Percentiles rank a stretch among this genome's conserved stretches.
Conservation (phyloP, 2,797 vertebrate species). For the Takifugu ocellatus region DNA sequence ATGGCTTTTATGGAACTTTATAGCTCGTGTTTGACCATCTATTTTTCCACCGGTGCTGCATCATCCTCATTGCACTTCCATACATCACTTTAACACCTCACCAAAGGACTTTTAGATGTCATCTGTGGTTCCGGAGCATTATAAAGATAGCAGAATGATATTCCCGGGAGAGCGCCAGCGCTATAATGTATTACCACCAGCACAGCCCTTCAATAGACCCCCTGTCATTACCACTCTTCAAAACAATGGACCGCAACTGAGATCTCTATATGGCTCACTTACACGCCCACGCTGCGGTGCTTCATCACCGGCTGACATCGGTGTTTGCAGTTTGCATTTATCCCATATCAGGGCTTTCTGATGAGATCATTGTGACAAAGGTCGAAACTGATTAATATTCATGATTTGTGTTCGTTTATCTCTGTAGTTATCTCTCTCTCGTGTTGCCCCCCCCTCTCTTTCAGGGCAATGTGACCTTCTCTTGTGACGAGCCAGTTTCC, state of each 20-base stretch:
- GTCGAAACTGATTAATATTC: constrained; percentile 58
- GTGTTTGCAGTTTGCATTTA: constrained; percentile 22
- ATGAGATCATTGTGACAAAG: constrained; percentile 37
- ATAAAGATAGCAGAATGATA: constrained; percentile 47
- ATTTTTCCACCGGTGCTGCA: constrained; percentile 18
- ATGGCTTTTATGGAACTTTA: constrained; percentile 28
- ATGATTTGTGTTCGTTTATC: constrained; percentile 51
- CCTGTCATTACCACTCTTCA: constrained; percentile 47
- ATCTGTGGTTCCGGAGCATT: constrained; percentile 49
- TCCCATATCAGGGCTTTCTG: constrained; percentile 48
- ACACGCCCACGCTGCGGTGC: not conserved
- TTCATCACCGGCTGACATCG: constrained; percentile 18
- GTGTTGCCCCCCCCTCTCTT: not conserved
- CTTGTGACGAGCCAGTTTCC: constrained; percentile 80
- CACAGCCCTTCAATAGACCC: constrained; percentile 24
- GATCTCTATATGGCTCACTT: constrained; percentile 8
- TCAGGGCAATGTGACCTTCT: constrained; percentile 88
- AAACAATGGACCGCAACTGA: constrained; percentile 31
- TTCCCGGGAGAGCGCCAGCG: constrained; percentile 27
- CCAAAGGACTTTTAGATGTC: constrained; percentile 52
- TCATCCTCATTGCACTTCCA: constrained; percentile 18
- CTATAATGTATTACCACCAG: constrained; percentile 37
- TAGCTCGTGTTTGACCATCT: constrained; percentile 28
- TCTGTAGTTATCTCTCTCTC: constrained; percentile 18
- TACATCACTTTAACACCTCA: constrained; percentile 48